Base-by-base conservation (phyloP, 2,888 invertebrate species). In the Drosophila rellima region DNA sequence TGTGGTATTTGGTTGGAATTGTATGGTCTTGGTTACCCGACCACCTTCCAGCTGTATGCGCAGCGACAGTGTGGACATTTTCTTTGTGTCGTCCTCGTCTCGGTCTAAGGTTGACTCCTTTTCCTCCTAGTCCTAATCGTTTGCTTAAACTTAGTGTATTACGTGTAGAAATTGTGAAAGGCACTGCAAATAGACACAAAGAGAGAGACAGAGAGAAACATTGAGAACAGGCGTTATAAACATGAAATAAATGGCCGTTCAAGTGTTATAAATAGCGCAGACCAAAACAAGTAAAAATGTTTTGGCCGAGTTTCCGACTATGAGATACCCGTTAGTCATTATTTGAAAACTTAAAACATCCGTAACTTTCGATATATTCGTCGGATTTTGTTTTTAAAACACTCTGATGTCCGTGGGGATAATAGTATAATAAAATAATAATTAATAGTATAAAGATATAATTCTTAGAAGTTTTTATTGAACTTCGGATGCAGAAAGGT, bases 11-110 rank as follows among this genome's bases (percentile, higher is more conserved):
- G 98, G 98, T 93, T 98, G 98, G 93, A 99, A 99, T 93, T 99
- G 98, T 94, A 99, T 98, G 85, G 98, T 98, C 94, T 99, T 99
- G 92, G 97, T 97, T 90, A 98, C 97, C 92, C 96, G 96, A 87
- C 96, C 96, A 90, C 96, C 96, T 91, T 97, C 96, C 92, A 97
- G 95, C 89, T 96, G 96, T 93, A 98, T 97, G 93, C 96, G 96
- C 82, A 98, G 94, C 72, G 97, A 97, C 78, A 98, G 93, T 83
- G 92, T 91, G 82, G 93, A 92, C 93, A 93, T 93, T 33, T 48
- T 33, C 75, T 79, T 88, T 71, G 54, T 67, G 64, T 45, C 59
- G 56, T 66, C 61, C 55, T 68, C 63, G 48, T 63, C 70, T 45
- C 52, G 47, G 23, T 68, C 37, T 17, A 56, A 45, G 45, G 17